Evolutionary conservation across 2,113 vertebrate species (phyloP), one percentile per base, ranked within the genome.

Genomic region (Phoxinus phoxinus): DNA sequence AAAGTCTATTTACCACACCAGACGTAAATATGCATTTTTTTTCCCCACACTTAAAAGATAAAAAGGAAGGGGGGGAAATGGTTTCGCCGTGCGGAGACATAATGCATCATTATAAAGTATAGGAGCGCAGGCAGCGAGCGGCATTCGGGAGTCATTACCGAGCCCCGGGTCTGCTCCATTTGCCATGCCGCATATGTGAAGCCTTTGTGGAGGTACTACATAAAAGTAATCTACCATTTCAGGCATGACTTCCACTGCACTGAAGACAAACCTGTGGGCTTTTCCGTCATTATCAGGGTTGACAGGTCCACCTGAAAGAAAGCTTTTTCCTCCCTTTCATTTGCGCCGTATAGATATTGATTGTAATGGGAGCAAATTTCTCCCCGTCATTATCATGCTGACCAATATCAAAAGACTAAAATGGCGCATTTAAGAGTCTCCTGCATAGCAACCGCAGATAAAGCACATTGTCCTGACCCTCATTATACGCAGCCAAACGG

Each of bases 401-500:
- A 91, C 89, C 90, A 41, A 89, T 87, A 91, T 94, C 93, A 92
- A 93, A 92, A 89, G 77, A 87, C 85, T 27, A 17, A 88, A 93
- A 89, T 88, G 92, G 90, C 90, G 91, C 87, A 89, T 89, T 89
- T 90, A 91, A 86, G 90, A 91, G 88, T 90, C 88, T 90, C 91
- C 89, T 91, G 85, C 90, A 86, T 90, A 88, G 88, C 73, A 88
- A 89, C 89, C 89, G 87, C 89, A 89, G 89, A 92, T 87, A 88
- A 85, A 89, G 72, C 85, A 77, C 83, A 85, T 88, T 90, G 89
- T 88, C 90, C 90, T 91, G 91, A 92, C 92, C 92, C 92, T 91
- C 89, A 93, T 94, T 92, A 92, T 88, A 91, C 89, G 89, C 85
- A 87, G 93, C 93, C 82, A 91, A 95, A 92, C 93, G 91, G 90